phyloP scores from a whole-genome alignment of 2,113 vertebrate genomes.

The Campylorhamphus procurvoides region DNA sequence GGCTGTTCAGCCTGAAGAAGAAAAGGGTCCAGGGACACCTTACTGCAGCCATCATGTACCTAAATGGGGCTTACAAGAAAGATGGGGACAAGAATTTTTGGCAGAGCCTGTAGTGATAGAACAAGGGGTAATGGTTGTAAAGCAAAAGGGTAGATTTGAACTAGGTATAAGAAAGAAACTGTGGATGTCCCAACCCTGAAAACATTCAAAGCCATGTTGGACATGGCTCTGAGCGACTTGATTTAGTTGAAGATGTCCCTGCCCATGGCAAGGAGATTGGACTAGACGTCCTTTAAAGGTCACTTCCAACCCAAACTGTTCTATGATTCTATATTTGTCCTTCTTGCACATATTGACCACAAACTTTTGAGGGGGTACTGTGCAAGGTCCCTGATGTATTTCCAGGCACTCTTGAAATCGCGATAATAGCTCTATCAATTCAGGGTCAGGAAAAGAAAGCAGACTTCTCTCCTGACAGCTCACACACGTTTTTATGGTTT shows the following conservation, averaged over 20 bases:
- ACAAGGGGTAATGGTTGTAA: not conserved
- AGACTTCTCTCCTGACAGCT: not conserved
- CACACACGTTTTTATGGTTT: not conserved
- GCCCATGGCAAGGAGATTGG: not conserved
- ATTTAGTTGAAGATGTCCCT: not conserved
- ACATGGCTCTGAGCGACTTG: not conserved
- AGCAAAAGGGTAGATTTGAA: not conserved
- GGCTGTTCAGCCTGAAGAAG: not conserved
- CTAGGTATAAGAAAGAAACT: not conserved
- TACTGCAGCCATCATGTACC: not conserved
- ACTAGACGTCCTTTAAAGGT: not conserved
- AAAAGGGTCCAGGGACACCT: not conserved
- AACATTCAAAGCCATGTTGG: not conserved
- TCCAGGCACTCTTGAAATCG: not conserved
- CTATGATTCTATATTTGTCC: not conserved
- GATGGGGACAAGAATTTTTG: not conserved
- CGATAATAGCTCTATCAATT: not conserved
- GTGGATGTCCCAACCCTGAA: not conserved
- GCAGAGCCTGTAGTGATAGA: not conserved
- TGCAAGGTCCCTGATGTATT: not conserved
- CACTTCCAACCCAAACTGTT: not conserved
- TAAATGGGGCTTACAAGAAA: not conserved
- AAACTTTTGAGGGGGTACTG: not conserved
- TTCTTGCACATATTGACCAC: not conserved
- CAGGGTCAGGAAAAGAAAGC: not conserved